Conservation (phyloP, 1,140 invertebrate genomes). For the Proales similis region DNA sequence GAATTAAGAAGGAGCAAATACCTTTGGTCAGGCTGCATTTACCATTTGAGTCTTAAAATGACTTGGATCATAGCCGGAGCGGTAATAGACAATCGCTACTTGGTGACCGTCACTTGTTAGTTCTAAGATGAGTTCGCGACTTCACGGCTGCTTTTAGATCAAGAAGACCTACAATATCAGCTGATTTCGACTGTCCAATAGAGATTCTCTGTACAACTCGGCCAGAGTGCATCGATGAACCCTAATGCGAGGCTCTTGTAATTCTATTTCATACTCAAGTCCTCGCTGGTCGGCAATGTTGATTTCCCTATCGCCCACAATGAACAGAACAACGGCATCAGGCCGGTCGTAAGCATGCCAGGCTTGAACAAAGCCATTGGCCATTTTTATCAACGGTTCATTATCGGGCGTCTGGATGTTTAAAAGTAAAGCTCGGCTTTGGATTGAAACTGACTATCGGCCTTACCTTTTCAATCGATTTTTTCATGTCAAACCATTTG, state of each 20-base stretch:
- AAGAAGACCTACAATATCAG: neutral
- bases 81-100: slow-evolving; percentile 84
- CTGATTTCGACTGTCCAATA: neutral
- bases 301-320: slow-evolving; percentile 17
- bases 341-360: slow-evolving; percentile 2
- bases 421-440: no score
- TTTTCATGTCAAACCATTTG: slow-evolving; percentile 15
- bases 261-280: slow-evolving; percentile 24
- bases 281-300: slow-evolving; percentile 36
- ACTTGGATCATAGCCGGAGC: slow-evolving; percentile 76
- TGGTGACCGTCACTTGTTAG: slow-evolving; percentile 61
- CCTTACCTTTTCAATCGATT: neutral
- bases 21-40: neutral
- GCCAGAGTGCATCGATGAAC: slow-evolving; percentile 18
- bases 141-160: slow-evolving; percentile 9
- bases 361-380: slow-evolving; percentile 21
- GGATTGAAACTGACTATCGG: no score
- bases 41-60: slow-evolving; percentile 60
- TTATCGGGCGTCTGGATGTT: no score
- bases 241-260: slow-evolving; percentile 17
- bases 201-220: slow-evolving; percentile 3
- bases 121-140: neutral
- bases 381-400: slow-evolving; percentile 35
- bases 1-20: neutral
- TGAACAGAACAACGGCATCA: slow-evolving; percentile 13